Evolutionary conservation across 1,140 invertebrate species (phyloP), one percentile per base, ranked within the genome.

Genomic region (Dermatophagoides farinae): DNA sequence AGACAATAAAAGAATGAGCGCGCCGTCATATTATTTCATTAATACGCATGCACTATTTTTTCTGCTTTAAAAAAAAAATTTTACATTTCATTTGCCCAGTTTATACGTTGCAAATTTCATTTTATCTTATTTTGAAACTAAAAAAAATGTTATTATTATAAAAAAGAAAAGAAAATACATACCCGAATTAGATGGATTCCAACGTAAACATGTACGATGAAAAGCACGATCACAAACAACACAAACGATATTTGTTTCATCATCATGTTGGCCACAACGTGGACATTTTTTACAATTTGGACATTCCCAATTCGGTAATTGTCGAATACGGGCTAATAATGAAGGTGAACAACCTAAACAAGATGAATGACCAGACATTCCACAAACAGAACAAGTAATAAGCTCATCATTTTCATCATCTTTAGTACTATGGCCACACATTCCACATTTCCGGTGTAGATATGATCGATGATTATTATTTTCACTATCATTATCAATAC

Each of bases 201-300:
- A 72, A 70, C 83, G 83, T 69, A 83, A 82, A 57, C 80, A 82
- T 66, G 80, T 83, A 67, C 79, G 76, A 70, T 82, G 77, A 76
- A 85, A 86, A 75, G 85, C 85, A 71, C 85, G 85, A 74, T 84
- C 83, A 74, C 85, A 86, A 72, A 85, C 82, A 74, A 84, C 84
- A 51, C 83, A 85, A 76, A 86, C 84, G 67, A 78, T 77, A 71
- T 83, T 82, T 70, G 77, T 77, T 68, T 75, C 77, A 68, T 79
- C 76, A 67, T 78, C 76, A 66, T 76, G 53, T 23, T 11, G 20
- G 14, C 23, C n/a, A 53, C 57, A 62, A n/a, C 49, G 37, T 11
- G 41, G 50, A 63, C 57, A 65, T 44, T 49, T 64, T 54, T 63
- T 64, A 60, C 63, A 63, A 53, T 65, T 64, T 4, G 62, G 59